Evolutionary conservation across 2,888 invertebrate genomes (phyloP).

Genomic region (Drosophila kambysellisi): DNA sequence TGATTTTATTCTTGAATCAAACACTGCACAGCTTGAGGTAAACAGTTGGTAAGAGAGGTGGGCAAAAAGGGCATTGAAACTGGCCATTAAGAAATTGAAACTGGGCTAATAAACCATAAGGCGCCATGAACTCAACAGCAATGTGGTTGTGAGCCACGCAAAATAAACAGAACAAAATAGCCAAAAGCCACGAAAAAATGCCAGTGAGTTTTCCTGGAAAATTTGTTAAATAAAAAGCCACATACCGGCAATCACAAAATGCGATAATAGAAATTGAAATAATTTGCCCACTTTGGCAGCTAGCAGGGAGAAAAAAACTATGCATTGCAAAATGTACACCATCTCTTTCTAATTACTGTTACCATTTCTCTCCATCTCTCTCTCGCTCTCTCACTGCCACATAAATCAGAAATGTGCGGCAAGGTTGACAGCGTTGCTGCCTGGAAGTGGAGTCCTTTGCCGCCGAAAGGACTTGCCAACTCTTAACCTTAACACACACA

Average conservation of each 20-base stretch:
- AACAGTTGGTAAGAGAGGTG: conserved; percentile 17
- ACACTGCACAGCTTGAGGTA: conserved; percentile 1
- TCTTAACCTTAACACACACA: conserved; percentile 76
- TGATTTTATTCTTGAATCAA: conserved; percentile 21
- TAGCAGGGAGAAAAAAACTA: conserved; percentile 35
- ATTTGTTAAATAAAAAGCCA: conserved; percentile 49
- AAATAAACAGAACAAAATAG: conserved; percentile 36
- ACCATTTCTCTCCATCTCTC: neutral
- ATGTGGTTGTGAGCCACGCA: conserved; percentile 24
- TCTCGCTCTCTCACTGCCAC: conserved; percentile 45
- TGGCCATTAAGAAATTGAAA: conserved; percentile 40
- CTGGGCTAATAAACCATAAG: conserved; percentile 74
- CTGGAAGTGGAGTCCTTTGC: conserved; percentile 50
- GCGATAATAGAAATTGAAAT: conserved; percentile 81
- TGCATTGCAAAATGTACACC: conserved; percentile 45
- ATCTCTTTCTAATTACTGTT: neutral
- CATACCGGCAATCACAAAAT: conserved; percentile 71
- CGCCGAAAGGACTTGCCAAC: conserved; percentile 61
- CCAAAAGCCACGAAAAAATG: conserved; percentile 27
- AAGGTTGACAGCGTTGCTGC: conserved; percentile 66
- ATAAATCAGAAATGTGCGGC: conserved; percentile 75
- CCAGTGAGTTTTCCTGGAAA: conserved; percentile 49
- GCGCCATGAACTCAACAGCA: conserved; percentile 49
- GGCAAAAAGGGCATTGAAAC: conserved; percentile 35
- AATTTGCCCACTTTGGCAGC: conserved; percentile 76